phyloP scores from a whole-genome alignment of 2,797 vertebrate genomes.

The Pseudomugil gertrudae region DNA sequence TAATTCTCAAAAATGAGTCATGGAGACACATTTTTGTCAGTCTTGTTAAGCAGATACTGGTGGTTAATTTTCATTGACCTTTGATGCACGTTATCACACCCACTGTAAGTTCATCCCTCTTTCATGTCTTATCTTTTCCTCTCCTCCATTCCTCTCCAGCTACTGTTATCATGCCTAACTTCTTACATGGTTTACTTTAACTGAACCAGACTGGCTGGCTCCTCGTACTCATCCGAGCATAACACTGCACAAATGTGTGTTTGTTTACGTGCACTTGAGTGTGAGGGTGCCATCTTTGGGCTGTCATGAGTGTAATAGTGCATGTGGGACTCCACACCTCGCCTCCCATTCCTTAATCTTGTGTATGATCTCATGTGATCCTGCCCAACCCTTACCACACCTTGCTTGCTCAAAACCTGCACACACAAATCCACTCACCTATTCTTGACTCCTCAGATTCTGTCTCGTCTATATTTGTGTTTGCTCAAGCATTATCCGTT shows the following conservation, averaged over 20 bases:
- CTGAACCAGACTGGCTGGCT: conserved; percentile 65
- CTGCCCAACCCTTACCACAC: conserved; percentile 56
- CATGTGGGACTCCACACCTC: conserved; percentile 46
- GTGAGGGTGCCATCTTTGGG: conserved; percentile 26
- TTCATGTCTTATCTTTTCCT: conserved; percentile 9
- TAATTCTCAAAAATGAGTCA: neutral
- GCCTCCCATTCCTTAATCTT: conserved; percentile 60
- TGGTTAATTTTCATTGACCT: neutral
- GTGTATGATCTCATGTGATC: conserved; percentile 57
- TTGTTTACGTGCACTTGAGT: neutral
- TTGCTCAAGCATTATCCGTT: conserved; percentile 47
- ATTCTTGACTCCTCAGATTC: conserved; percentile 21
- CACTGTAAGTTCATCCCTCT: conserved; percentile 5
- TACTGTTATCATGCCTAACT: conserved; percentile 48
- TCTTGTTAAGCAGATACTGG: conserved; percentile 2
- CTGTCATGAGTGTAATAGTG: conserved; percentile 40
- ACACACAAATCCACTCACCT: conserved; percentile 45
- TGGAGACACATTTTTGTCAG: neutral
- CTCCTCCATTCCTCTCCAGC: conserved; percentile 32
- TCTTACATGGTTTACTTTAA: conserved; percentile 37
- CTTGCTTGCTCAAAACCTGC: conserved; percentile 50
- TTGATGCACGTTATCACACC: conserved; percentile 20
- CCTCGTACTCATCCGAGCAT: conserved; percentile 58
- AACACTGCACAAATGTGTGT: conserved; percentile 11
- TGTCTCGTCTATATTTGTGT: conserved; percentile 48